phyloP scores from a whole-genome alignment of 1,140 invertebrate species.

The Coelopa frigida region DNA sequence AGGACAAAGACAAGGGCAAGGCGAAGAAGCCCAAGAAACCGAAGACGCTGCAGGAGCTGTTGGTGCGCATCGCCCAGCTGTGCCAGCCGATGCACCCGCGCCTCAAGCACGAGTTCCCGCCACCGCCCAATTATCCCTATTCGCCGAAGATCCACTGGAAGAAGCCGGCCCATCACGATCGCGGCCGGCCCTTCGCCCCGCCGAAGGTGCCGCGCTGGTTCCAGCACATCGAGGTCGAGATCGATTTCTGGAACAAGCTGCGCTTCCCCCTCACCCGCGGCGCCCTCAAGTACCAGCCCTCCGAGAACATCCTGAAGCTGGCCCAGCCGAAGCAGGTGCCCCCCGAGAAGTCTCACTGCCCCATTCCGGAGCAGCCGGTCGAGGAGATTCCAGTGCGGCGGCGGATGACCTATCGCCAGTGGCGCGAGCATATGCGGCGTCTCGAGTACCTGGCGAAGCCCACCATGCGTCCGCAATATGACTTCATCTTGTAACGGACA shows the following conservation, averaged over 20 bases:
- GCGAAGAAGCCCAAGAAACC: constrained; percentile 9
- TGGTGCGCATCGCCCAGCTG: constrained; percentile 18
- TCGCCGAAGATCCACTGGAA: constrained; percentile 27
- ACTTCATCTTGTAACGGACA: too few species aligned
- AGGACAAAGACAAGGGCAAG: not conserved
- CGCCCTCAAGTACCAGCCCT: constrained; percentile 21
- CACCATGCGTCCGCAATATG: constrained; percentile 21
- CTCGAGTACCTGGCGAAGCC: constrained; percentile 31
- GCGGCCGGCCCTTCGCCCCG: constrained; percentile 24
- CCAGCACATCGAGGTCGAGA: constrained; percentile 25
- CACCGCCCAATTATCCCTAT: not conserved
- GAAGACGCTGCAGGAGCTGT: constrained; percentile 13
- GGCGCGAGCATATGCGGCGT: constrained; percentile 31
- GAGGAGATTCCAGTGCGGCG: constrained; percentile 14
- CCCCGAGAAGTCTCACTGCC: constrained; percentile 25
- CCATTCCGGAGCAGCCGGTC: constrained; percentile 15
- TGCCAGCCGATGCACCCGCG: constrained; percentile 9
- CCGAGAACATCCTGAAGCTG: constrained; percentile 25
- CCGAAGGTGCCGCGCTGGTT: constrained; percentile 23
- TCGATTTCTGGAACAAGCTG: constrained; percentile 23
- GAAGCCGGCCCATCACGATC: constrained; percentile 22
- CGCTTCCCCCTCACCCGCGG: constrained; percentile 26
- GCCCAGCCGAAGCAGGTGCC: constrained; percentile 24
- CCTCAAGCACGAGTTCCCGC: constrained; percentile 16
- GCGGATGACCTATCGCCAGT: constrained; percentile 28